Evolutionary conservation across 2,113 vertebrate genomes (phyloP).

Genomic region (Lepisosteus oculatus): DNA sequence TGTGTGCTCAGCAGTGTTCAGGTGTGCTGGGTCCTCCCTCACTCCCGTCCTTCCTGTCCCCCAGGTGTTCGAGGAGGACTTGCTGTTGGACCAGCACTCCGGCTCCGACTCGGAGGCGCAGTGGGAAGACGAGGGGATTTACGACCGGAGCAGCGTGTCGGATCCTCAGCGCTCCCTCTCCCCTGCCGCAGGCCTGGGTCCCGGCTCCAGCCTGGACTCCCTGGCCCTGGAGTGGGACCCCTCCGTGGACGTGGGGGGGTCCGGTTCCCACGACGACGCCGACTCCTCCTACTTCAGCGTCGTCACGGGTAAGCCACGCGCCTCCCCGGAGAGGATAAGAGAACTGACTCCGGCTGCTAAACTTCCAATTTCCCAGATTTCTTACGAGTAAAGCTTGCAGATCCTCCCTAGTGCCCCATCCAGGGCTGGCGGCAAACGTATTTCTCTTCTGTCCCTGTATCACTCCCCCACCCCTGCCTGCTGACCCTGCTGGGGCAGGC

Average conservation of each 20-base stretch:
- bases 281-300: conserved; percentile 62
- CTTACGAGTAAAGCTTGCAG: too few relatives aligned
- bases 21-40: too few relatives aligned
- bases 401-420: too few relatives aligned
- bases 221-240: conserved; percentile 84
- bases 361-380: too few relatives aligned
- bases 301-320: conserved; percentile 39
- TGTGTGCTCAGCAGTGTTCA: too few relatives aligned
- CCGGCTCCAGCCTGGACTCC: conserved; percentile 46
- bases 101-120: conserved; percentile 60
- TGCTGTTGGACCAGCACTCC: conserved; percentile 51
- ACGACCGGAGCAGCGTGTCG: conserved; percentile 17
- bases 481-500: too few relatives aligned
- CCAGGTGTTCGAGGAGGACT: conserved; percentile 72
- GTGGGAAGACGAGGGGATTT: conserved; percentile 44
- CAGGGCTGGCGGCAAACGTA: too few relatives aligned
- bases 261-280: conserved; percentile 55
- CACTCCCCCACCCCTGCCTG: too few relatives aligned
- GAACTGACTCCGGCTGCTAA: too few relatives aligned
- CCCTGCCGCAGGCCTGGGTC: neutral
- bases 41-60: neutral
- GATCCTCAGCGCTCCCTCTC: conserved; percentile 11
- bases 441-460: too few relatives aligned
- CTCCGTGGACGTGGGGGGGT: conserved; percentile 75
- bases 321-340: too few relatives aligned